Evolutionary conservation across 2,888 invertebrate genomes (phyloP), one percentile per base, ranked within the genome.

Genomic region (Drosophila meridionalis): DNA sequence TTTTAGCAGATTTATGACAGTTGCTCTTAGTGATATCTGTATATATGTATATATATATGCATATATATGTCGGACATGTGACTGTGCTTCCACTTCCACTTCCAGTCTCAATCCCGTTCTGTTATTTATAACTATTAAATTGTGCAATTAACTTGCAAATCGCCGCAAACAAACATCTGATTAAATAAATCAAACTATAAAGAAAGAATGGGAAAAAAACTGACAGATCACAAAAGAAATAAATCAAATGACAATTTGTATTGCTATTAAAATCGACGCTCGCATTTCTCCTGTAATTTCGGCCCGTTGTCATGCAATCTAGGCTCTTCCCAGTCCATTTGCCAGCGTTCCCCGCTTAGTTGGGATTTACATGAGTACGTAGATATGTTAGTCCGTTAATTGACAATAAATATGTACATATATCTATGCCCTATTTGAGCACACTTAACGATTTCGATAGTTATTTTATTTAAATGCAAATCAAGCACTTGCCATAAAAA

Each of bases 71-170:
- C 52, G 20, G 61, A 43, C 65, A 77, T 66, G 78, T 74, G 74
- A 66, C 58, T 53, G n/a, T 11, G 40, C 42, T 26, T 67, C 47
- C 20, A 61, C 36, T 38, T 32, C 66, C 43, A 66, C 42, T 55
- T 34, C 45, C 69, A 58, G 20, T 63, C 34, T 38, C 57, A 58
- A 50, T 64, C 67, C 59, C 68, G 57, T 71, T 70, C 63, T 56
- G 53, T 67, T 76, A 80, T 83, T 87, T 72, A 78, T 80, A 82
- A 71, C 76, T 64, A 73, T 70, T 82, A 85, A 85, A 80, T 85
- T 79, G 81, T 79, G 82, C 83, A 86, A 88, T 83, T 88, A 86
- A 80, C 69, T 86, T 72, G 76, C 72, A 88, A 86, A 81, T 85
- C 76, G 73, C 70, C 53, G 40, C 68, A 57, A 20, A 14, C 42